Base-by-base conservation (phyloP, 2,113 vertebrate species). In the Macquaria ambigua region DNA sequence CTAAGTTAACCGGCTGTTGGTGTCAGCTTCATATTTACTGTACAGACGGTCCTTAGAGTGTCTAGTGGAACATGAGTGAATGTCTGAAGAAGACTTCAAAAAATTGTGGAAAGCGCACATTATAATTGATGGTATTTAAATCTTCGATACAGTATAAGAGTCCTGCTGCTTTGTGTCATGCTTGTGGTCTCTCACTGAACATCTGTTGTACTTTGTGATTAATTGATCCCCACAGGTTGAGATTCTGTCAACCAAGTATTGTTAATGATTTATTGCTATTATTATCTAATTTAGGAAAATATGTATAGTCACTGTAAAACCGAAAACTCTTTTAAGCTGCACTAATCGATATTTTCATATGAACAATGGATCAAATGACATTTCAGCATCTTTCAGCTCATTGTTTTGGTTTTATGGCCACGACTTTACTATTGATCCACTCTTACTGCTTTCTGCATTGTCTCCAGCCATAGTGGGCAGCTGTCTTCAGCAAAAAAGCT, bases 51-150 rank as follows among this genome's bases (percentile, higher is more conserved):
- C 28, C 28, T 31, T 31, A 31, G 28, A 31, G 28, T n/a, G n/a
- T n/a, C n/a, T n/a, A n/a, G n/a, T n/a, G n/a, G n/a, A n/a, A n/a
- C n/a, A n/a, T n/a, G n/a, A n/a, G n/a, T 31, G 28, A 31, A 31
- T 31, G 28, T 31, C 28, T 31, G 28, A 31, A 31, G 28, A 31
- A 31, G 28, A 31, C 28, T 31, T 31, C 28, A 31, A 31, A 31
- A 31, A 31, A 31, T 2, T 31, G 1, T 31, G 28, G 28, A 31
- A 31, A 1, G 2, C 28, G 28, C 69, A 56, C 10, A 34, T 78
- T 74, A 61, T 10, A 48, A 73, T 69, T 70, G 61, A 56, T 37
- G 7, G 8, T 5, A 7, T 67, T 87, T 61, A 66, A 41, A 46
- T 70, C 25, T 16, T 25, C 6, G 0, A 9, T 25, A 41, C 12